These are phyloP conservation scores for Hydra vulgaris DNA, from an alignment of 30 jellyfish, hydroid and myxozoan genomes.

Conservation along the genomic window DNA sequence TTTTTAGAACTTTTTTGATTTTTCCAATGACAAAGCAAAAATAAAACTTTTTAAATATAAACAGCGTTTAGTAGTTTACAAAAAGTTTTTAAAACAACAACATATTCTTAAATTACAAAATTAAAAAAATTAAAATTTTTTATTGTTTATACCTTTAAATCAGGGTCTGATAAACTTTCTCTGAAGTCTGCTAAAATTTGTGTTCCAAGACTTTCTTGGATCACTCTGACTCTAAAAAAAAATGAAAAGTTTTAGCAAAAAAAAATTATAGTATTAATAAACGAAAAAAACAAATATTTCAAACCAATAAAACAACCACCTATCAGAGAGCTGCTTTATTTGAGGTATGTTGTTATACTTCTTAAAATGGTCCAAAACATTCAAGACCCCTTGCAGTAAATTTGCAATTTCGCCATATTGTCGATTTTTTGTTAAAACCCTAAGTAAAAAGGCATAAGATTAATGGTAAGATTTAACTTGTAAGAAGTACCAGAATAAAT, in stretches of 20 bases:
- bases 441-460: conserved; percentile 21
- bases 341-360: conserved; percentile 87
- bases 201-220: conserved; percentile 65
- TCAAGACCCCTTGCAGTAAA: conserved; percentile 87
- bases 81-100: too few species aligned
- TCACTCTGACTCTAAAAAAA: conserved; percentile 43
- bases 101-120: too few species aligned
- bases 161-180: conserved; percentile 88
- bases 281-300: background rate
- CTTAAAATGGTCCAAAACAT: conserved; percentile 85
- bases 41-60: too few species aligned
- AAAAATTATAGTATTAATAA: background rate
- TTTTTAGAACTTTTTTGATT: too few species aligned
- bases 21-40: too few species aligned
- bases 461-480: too few species aligned
- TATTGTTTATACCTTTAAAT: conserved; percentile 90
- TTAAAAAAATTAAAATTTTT: too few species aligned
- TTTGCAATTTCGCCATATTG: conserved; percentile 91
- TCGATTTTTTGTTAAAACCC: conserved; percentile 62
- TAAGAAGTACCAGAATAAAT: too few species aligned
- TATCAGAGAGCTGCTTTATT: conserved; percentile 91
- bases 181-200: conserved; percentile 85
- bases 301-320: conserved; percentile 25
- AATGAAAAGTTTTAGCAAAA: too few species aligned
- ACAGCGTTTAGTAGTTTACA: too few species aligned